phyloP scores from a whole-genome alignment of 2,113 vertebrate genomes.

The Daboia siamensis region DNA sequence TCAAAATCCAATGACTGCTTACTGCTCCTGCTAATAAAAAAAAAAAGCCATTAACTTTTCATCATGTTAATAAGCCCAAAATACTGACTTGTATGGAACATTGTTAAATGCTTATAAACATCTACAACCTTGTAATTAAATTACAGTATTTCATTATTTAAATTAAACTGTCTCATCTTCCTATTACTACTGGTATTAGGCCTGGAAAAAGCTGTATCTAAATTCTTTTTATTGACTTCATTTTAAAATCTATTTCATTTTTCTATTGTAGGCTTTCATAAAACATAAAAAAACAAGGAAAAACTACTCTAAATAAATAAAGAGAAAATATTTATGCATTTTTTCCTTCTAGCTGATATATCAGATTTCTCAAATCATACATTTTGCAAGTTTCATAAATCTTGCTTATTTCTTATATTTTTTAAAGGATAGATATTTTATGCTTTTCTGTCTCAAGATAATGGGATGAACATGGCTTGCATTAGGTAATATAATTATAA shows the following conservation, averaged over 20 bases:
- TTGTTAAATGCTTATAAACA: neutral
- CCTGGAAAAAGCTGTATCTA: neutral
- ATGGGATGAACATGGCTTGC: neutral
- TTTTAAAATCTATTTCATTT: neutral
- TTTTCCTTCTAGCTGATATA: neutral
- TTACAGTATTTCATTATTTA: neutral
- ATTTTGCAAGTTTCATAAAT: neutral
- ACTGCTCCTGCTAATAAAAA: slow-evolving; percentile 42
- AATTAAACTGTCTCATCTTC: neutral
- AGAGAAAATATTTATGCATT: neutral
- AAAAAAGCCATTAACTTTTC: neutral
- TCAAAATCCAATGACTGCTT: slow-evolving; percentile 43
- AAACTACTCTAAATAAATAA: neutral
- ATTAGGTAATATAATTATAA: neutral
- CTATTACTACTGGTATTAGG: neutral
- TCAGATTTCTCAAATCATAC: neutral
- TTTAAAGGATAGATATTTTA: neutral
- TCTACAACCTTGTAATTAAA: neutral
- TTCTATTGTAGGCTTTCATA: neutral
- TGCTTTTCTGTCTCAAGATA: neutral
- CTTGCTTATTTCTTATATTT: neutral
- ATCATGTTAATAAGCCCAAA: slow-evolving; percentile 7
- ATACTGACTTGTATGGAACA: neutral
- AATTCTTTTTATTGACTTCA: neutral
- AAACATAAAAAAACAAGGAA: neutral